Base-by-base conservation (phyloP, 2,797 vertebrate genomes). In the Pempheris klunzingeri region DNA sequence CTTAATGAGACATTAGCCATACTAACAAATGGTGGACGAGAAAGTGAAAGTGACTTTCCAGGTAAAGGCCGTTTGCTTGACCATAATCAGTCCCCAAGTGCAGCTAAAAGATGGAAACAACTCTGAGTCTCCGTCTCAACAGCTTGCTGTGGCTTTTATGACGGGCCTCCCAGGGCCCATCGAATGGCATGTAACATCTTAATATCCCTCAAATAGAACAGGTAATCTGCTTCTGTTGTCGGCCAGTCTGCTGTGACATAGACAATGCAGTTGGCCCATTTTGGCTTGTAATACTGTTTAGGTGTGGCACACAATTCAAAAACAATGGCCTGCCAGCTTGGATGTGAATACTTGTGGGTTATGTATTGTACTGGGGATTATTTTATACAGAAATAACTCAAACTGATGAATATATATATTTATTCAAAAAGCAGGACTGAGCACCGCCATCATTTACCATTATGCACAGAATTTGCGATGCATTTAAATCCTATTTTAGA, bases 21-120 rank as follows among this genome's bases (percentile, higher is more conserved):
- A 80, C 90, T 91, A 90, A 93, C 92, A 92, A 93, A 91, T 88
- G 88, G 87, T 74, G 81, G 88, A 90, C 82, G 63, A 88, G 86
- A 89, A 91, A 85, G 85, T 83, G 87, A 92, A 92, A 92, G 92
- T 93, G 90, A 92, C 92, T 93, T 93, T 93, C 90, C 91, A 90
- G 92, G 93, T 92, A 90, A 89, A 85, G 89, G 86, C 90, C 65
- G 84, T 88, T 90, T 89, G 83, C 88, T 77, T 80, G 89, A 85
- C 87, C 85, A 83, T 92, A 91, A 93, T 92, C 90, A 91, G 86
- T 93, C 92, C 93, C 92, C 68, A 18, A 91, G 91, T 86, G 89
- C 85, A 83, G 88, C 89, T 94, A 91, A 92, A 92, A 80, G 86
- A 85, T 78, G 88, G 89, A 94, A 93, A 93, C 87, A 88, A 89